These are phyloP conservation scores for Parnassius orleans DNA, from an alignment of 2,888 invertebrate genomes.

Conservation along the genomic window DNA sequence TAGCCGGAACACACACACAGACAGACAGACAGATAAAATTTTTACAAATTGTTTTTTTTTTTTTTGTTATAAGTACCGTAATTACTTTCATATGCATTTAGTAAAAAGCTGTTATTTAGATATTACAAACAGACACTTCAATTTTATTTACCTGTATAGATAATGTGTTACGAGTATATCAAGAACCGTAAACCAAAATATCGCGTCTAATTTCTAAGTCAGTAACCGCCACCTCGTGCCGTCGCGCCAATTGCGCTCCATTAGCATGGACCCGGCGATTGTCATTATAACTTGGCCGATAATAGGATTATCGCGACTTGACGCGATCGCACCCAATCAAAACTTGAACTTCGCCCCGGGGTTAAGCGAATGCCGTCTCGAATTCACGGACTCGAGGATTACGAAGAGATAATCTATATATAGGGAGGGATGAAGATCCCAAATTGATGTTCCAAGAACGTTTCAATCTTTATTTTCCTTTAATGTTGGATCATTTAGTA, in stretches of 20 bases:
- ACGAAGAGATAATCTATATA: constrained; percentile 21
- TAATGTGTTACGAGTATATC: too few species aligned
- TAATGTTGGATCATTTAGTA: not conserved
- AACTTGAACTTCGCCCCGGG: constrained; percentile 44
- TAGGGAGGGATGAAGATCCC: constrained; percentile 8
- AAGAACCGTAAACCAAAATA: too few species aligned
- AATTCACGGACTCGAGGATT: constrained; percentile 21
- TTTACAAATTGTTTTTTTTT: too few species aligned
- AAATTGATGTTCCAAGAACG: constrained; percentile 5
- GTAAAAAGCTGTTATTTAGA: too few species aligned
- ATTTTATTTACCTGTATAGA: too few species aligned
- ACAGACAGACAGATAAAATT: too few species aligned
- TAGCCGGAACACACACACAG: too few species aligned
- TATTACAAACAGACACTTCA: too few species aligned
- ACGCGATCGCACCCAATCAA: constrained; percentile 51
- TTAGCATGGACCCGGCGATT: constrained; percentile 38
- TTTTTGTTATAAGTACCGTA: too few species aligned
- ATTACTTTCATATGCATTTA: too few species aligned
- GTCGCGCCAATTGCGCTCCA: constrained; percentile 21
- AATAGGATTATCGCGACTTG: constrained; percentile 45
- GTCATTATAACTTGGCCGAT: constrained; percentile 53
- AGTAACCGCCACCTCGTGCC: too few species aligned
- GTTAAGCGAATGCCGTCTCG: constrained; percentile 26
- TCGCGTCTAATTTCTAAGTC: too few species aligned
- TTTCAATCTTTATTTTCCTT: not conserved